Base-by-base conservation (phyloP, 2,797 vertebrate species). In the Phataginus tetradactyla region DNA sequence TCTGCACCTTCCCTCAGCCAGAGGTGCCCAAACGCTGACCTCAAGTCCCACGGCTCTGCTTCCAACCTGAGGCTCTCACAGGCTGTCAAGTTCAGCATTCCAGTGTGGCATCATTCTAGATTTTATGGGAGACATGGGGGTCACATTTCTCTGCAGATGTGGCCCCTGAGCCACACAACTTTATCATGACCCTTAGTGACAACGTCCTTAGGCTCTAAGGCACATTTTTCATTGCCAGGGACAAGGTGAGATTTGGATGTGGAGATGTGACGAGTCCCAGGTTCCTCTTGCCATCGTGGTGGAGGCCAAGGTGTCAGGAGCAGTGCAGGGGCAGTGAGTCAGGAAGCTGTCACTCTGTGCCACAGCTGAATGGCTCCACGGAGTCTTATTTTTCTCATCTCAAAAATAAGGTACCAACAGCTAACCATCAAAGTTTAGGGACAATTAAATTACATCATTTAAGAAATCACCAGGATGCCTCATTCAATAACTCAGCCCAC, bases 1-100 rank as follows among this genome's bases (percentile, higher is more conserved):
- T 78, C 59, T 0, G 14, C 1, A 3, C 7, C 34, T 37, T 49
- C 42, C 14, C 2, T 57, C 39, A 37, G 55, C 8, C 5, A 3
- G 21, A 68, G 39, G 63, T 10, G 5, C n/a, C 27, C 55, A 25
- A 9, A 4, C 23, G 51, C 45, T 59, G 59, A 84, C 71, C 45
- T 66, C 61, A 37, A 37, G 78, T 53, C 25, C 53, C 59, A 37
- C 5, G 11, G 34, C 49, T 91, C 63, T 91, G 69, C 34, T 29
- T 93, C 63, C 27, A 7, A 57, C 59, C 37, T 34, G 2, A 37
- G n/a, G 79, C 81, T 91, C 78, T 78, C 1, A 0, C 0, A 68
- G 53, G 75, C 45, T 37, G 0, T 17, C 74, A 39, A 20, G 15
- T 32, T 42, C 8, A 64, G n/a, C 34, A 51, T 45, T 45, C 27